Evolutionary conservation across 1,140 invertebrate species (phyloP).

Genomic region (Drosophila cardini): DNA sequence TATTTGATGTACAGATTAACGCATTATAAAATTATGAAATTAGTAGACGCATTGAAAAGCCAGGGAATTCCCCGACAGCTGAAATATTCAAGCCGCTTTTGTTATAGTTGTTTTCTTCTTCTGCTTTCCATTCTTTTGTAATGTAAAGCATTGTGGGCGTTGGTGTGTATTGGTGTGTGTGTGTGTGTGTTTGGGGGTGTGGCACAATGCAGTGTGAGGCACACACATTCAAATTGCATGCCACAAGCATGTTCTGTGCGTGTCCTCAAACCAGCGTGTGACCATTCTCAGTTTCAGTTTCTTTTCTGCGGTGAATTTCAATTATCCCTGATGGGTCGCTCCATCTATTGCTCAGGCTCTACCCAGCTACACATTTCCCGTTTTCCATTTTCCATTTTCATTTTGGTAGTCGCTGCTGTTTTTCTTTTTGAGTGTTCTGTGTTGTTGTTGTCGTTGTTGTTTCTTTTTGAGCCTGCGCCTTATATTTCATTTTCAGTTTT

Average conservation of each 20-base stretch:
- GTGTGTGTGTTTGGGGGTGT: constrained; percentile 12
- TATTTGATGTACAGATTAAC: neutral
- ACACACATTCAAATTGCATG: constrained; percentile 11
- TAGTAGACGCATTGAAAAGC: constrained; percentile 45
- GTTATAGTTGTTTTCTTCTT: constrained; percentile 27
- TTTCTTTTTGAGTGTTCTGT: constrained; percentile 17
- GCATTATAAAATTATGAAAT: constrained; percentile 49
- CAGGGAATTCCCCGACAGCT: neutral
- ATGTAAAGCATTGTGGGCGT: neutral
- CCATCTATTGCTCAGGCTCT: constrained; percentile 25
- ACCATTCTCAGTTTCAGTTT: neutral
- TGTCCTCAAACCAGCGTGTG: neutral
- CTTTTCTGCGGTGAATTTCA: constrained; percentile 68
- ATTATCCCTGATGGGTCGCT: constrained; percentile 60
- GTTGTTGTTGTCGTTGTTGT: neutral
- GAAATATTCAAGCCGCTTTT: constrained; percentile 22
- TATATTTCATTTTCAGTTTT: constrained; percentile 79
- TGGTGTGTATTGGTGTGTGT: constrained; percentile 4
- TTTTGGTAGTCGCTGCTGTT: constrained; percentile 10
- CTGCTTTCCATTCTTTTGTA: neutral
- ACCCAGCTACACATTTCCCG: constrained; percentile 27
- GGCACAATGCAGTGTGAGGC: neutral
- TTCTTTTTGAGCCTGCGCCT: constrained; percentile 33
- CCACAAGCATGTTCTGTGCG: constrained; percentile 4
- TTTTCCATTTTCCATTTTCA: constrained; percentile 41